A percentile compares a stretch with the other conserved stretches of the same genome.
Conservation (phyloP, 2,797 vertebrate genomes). For the Falco peregrinus region DNA sequence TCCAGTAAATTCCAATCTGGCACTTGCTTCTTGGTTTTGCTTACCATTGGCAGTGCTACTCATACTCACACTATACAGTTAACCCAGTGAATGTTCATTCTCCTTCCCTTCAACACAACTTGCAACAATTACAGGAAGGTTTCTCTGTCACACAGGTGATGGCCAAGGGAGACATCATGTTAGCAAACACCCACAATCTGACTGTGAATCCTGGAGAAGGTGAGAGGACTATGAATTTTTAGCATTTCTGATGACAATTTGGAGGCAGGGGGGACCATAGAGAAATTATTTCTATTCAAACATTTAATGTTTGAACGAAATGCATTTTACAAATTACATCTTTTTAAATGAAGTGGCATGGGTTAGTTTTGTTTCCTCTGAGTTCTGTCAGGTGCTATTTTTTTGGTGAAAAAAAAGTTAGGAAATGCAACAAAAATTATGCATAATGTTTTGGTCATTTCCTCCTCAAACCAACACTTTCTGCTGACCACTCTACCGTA, state of each 20-base stretch:
- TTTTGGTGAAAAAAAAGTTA: not conserved
- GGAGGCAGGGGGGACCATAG: rapidly evolving
- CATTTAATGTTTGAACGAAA: not conserved
- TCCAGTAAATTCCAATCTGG: not conserved
- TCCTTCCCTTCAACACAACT: not conserved
- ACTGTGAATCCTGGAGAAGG: constrained; percentile 67
- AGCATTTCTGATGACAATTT: not conserved
- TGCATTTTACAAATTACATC: not conserved
- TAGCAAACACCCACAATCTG: constrained; percentile 66
- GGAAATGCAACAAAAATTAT: not conserved
- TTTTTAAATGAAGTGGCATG: not conserved
- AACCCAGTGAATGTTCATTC: not conserved
- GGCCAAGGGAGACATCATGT: constrained; percentile 81
- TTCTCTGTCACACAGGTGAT: constrained; percentile 79
- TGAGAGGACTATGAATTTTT: constrained; percentile 55
- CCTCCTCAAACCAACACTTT: not conserved
- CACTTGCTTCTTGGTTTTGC: not conserved
- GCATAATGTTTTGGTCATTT: not conserved
- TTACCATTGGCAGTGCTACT: not conserved
- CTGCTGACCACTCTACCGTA: not conserved
- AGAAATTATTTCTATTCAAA: not conserved
- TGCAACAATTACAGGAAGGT: not conserved
- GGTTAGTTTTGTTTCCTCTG: not conserved
- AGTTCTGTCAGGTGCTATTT: not conserved
- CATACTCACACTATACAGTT: not conserved